phyloP scores from a whole-genome alignment of 2,888 invertebrate genomes.

The Quadroppia sp. region DNA sequence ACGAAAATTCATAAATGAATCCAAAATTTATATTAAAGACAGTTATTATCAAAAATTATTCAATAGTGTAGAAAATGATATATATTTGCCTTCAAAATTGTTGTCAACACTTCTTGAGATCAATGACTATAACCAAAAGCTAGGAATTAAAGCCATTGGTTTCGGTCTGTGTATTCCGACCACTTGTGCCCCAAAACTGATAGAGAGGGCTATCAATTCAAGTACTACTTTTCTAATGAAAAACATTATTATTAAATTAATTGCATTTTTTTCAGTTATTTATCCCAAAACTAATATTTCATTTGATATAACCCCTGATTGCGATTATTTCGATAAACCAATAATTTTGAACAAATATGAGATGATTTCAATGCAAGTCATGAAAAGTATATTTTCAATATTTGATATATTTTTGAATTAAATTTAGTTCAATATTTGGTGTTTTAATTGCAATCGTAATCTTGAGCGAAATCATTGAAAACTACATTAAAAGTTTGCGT shows the following conservation, averaged over 20 bases:
- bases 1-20: too few species aligned
- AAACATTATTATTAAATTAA: not conserved
- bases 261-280: slow-evolving; percentile 13
- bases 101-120: too few species aligned
- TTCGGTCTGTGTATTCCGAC: slow-evolving; percentile 39
- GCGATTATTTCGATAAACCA: slow-evolving; percentile 1
- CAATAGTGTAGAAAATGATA: too few species aligned
- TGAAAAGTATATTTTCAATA: not conserved
- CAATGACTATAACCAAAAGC: too few species aligned
- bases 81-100: too few species aligned
- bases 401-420: too few species aligned
- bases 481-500: not conserved
- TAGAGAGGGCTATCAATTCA: slow-evolving; percentile 33
- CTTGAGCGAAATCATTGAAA: not conserved
- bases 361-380: slow-evolving; percentile 30
- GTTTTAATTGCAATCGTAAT: not conserved
- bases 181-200: slow-evolving; percentile 24
- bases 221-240: not conserved
- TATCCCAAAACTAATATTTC: slow-evolving; percentile 34
- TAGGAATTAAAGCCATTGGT: too few species aligned
- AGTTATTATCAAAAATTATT: too few species aligned
- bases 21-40: too few species aligned
- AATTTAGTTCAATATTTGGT: not conserved
- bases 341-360: slow-evolving; percentile 29
- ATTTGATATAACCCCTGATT: slow-evolving; percentile 27